Percentiles rank a stretch among this genome's conserved stretches.
Conservation (phyloP, 2,797 vertebrate genomes). For the Ibycter americanus region DNA sequence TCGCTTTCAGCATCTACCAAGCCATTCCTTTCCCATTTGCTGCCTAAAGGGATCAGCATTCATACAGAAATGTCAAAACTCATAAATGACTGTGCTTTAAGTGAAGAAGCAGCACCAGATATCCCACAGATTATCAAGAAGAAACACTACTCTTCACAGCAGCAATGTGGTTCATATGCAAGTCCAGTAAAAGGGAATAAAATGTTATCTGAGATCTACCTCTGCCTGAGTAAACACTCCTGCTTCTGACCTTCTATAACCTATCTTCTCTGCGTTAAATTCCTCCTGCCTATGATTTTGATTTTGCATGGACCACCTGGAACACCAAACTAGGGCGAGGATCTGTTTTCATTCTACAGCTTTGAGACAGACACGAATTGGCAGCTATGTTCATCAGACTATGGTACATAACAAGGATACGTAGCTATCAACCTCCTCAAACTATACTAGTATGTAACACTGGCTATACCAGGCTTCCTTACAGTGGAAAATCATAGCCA, state of each 20-base stretch:
- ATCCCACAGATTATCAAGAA: neutral
- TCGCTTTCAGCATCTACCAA: neutral
- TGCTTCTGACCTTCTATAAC: neutral
- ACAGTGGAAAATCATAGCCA: neutral
- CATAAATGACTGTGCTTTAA: neutral
- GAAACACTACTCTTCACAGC: neutral
- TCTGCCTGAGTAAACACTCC: neutral
- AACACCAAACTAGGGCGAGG: neutral
- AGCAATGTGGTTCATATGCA: neutral
- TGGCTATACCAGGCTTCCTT: neutral
- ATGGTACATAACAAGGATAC: accelerated
- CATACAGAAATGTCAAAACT: neutral
- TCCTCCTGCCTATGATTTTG: neutral
- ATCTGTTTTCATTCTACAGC: neutral
- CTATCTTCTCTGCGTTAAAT: neutral
- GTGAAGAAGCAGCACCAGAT: neutral
- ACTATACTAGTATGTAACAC: neutral
- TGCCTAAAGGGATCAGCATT: neutral
- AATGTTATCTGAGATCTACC: neutral
- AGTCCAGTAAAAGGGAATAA: neutral
- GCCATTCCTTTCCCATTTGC: neutral
- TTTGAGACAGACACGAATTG: neutral
- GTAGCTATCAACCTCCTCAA: neutral
- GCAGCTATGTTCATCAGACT: neutral
- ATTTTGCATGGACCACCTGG: neutral